A percentile compares a stretch with the other conserved stretches of the same genome.
Conservation (phyloP, 2,888 invertebrate species). For the Mechanitis messenoides region DNA sequence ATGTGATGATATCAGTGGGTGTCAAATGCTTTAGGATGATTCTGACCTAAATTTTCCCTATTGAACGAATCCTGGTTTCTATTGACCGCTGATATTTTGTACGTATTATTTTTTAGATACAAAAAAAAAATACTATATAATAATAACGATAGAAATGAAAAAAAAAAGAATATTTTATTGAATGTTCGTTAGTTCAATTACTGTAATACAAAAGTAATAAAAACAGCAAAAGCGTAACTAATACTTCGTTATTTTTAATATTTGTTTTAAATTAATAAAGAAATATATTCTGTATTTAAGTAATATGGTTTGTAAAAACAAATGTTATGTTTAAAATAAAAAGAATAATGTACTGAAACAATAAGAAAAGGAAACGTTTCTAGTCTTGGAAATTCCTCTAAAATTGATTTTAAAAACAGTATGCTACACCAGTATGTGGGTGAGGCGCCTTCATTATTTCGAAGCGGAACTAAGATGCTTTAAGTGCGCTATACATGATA, state of each 20-base stretch:
- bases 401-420: constrained; percentile 38
- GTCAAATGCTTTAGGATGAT: constrained; percentile 17
- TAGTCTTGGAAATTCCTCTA: not conserved
- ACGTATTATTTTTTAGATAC: no score
- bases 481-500: constrained; percentile 37
- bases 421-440: constrained; percentile 34
- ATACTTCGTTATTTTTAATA: no score
- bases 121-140: no score
- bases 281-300: no score
- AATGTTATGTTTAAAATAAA: not conserved
- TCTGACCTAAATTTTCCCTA: constrained; percentile 10
- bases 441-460: constrained; percentile 53
- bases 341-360: not conserved
- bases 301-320: not conserved
- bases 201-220: no score
- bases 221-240: no score
- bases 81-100: constrained; percentile 3
- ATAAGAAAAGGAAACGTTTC: not conserved
- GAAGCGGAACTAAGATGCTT: constrained; percentile 45
- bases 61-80: not conserved
- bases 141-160: no score
- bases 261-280: no score
- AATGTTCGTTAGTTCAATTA: no score
- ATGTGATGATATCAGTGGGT: constrained; percentile 19
- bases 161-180: no score